phyloP scores from a whole-genome alignment of 37 sponge, comb jelly and placozoan genomes.

The Diacarnus erythraeanus region DNA sequence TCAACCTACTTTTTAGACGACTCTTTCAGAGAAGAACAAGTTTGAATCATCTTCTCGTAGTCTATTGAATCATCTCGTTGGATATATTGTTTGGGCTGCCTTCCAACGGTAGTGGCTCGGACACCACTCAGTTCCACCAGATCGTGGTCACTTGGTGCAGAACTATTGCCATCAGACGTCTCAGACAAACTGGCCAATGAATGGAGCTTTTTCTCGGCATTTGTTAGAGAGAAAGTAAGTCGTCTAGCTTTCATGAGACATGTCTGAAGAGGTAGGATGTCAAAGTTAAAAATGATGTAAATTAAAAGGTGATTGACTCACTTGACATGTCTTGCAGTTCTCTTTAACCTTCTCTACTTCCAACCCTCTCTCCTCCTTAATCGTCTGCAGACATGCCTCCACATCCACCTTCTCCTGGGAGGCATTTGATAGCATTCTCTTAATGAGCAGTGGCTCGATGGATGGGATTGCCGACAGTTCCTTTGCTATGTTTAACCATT shows the following conservation, averaged over 20 bases:
- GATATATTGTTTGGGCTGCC: background rate
- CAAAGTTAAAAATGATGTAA: background rate
- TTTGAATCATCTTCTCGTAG: background rate
- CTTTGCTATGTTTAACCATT: constrained; percentile 20
- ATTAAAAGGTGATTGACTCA: background rate
- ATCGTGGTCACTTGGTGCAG: background rate
- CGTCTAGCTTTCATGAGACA: background rate
- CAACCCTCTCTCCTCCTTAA: constrained; percentile 16
- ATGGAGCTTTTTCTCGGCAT: background rate
- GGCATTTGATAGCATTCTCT: constrained; percentile 23
- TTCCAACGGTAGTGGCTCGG: background rate
- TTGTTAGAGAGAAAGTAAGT: background rate
- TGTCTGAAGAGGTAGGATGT: background rate
- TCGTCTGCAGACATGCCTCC: background rate
- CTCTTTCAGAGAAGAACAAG: background rate
- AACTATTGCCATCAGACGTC: background rate
- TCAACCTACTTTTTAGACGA: background rate
- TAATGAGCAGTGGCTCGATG: constrained; percentile 27
- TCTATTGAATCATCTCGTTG: too few relatives aligned
- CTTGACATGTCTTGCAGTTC: constrained; percentile 6
- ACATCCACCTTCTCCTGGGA: constrained; percentile 1
- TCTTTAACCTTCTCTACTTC: background rate
- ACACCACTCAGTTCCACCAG: background rate
- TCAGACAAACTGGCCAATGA: background rate
- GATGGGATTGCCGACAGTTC: constrained; percentile 22